These are phyloP conservation scores for Ageneiosus marmoratus DNA, from an alignment of 2,113 vertebrate species.

Conservation along the genomic window DNA sequence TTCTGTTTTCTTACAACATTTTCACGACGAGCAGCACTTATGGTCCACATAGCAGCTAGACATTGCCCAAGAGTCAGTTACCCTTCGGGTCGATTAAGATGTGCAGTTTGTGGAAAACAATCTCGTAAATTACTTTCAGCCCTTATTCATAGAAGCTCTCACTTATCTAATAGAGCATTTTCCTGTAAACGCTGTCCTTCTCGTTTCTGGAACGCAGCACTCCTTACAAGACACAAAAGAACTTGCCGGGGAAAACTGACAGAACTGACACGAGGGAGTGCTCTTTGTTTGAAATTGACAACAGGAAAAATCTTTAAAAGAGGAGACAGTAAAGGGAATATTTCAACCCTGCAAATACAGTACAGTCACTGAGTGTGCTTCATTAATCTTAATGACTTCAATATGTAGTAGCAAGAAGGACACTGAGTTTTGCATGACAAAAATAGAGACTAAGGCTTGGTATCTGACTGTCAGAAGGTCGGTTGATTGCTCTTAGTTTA, in stretches of 20 bases:
- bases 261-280: constrained; percentile 63
- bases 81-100: constrained; percentile 81
- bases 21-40: constrained; percentile 73
- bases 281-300: constrained; percentile 65
- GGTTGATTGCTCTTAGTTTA: constrained; percentile 64
- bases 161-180: constrained; percentile 74
- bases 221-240: constrained; percentile 75
- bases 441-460: constrained; percentile 42
- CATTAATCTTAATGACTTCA: constrained; percentile 45
- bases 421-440: constrained; percentile 33
- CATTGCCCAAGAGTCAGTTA: constrained; percentile 70
- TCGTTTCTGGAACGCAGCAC: constrained; percentile 76
- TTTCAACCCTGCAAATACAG: constrained; percentile 65
- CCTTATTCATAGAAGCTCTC: constrained; percentile 81
- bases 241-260: constrained; percentile 70
- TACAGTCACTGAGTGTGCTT: constrained; percentile 70
- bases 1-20: constrained; percentile 75
- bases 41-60: constrained; percentile 76
- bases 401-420: constrained; percentile 29
- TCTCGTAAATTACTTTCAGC: constrained; percentile 83
- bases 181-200: constrained; percentile 73
- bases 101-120: constrained; percentile 87
- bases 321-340: constrained; percentile 64
- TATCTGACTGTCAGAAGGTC: constrained; percentile 58
- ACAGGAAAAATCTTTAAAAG: constrained; percentile 65